A percentile compares a stretch with the other conserved stretches of the same genome.
Conservation (phyloP, 2,797 vertebrate genomes). For the Oryzias dopingdopingensis region DNA sequence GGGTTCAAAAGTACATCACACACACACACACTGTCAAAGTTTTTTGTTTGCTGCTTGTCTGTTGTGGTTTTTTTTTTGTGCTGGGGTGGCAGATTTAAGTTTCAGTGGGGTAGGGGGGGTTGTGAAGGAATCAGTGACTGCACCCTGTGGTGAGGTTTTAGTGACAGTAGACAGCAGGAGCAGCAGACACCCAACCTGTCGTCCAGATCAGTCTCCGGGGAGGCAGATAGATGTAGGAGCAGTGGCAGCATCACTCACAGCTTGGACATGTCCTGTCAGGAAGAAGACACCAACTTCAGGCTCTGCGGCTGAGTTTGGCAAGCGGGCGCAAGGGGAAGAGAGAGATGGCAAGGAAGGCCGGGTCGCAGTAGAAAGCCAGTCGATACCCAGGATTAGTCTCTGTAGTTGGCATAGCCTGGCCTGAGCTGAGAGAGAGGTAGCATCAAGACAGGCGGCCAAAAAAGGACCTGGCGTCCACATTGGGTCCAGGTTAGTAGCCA, state of each 20-base stretch:
- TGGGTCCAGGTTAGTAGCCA: constrained; percentile 53
- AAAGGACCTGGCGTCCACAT: constrained; percentile 33
- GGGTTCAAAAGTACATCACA: constrained; percentile 33
- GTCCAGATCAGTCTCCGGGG: constrained; percentile 44
- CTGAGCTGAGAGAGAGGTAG: constrained; percentile 54
- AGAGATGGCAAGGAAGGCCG: constrained; percentile 36
- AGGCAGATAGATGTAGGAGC: constrained; percentile 17
- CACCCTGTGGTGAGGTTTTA: constrained; percentile 86
- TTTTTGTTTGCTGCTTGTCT: constrained; percentile 61
- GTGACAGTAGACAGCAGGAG: constrained; percentile 73
- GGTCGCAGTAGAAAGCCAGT: constrained; percentile 43
- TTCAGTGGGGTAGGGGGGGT: constrained; percentile 78
- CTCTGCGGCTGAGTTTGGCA: constrained; percentile 57
- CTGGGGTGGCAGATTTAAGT: constrained; percentile 84
- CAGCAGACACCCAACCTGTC: constrained; percentile 64
- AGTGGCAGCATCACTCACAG: constrained; percentile 37
- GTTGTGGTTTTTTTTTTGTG: constrained; percentile 80
- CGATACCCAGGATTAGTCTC: constrained; percentile 54
- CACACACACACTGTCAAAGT: constrained; percentile 38
- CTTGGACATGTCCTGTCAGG: constrained; percentile 41
- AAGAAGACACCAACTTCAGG: constrained; percentile 43
- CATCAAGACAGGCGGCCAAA: constrained; percentile 45
- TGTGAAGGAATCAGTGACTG: constrained; percentile 80
- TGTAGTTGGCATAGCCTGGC: constrained; percentile 53
- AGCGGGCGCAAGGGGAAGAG: constrained; percentile 34